These are phyloP conservation scores for Drosophila kepulauana DNA, from an alignment of 1,140 invertebrate species.

Conservation along the genomic window DNA sequence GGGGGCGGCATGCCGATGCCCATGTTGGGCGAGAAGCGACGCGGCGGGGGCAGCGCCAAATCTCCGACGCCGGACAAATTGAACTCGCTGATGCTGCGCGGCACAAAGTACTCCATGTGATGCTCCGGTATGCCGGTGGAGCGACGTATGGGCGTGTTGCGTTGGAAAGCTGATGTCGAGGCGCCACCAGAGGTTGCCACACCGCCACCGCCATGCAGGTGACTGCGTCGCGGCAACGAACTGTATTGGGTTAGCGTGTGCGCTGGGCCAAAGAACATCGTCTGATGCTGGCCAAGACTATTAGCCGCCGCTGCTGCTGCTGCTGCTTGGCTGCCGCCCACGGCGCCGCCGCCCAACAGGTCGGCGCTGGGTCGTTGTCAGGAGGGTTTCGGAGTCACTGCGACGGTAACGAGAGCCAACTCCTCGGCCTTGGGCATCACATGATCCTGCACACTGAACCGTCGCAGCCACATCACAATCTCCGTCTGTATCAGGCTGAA, in stretches of 20 bases:
- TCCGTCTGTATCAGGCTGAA: slow-evolving; percentile 98
- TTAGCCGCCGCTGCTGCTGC: slow-evolving; percentile 26
- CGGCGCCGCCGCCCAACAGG: slow-evolving; percentile 16
- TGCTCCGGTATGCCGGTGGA: slow-evolving; percentile 88
- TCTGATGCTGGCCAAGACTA: slow-evolving; percentile 77
- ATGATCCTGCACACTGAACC: slow-evolving; percentile 85
- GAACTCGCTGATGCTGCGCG: slow-evolving; percentile 92
- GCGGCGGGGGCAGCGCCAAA: slow-evolving; percentile 85
- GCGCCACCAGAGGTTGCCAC: neutral
- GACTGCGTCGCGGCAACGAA: slow-evolving; percentile 77
- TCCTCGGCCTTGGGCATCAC: slow-evolving; percentile 80
- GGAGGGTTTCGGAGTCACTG: slow-evolving; percentile 83
- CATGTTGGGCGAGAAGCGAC: slow-evolving; percentile 79
- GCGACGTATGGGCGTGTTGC: slow-evolving; percentile 88
- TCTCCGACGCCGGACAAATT: slow-evolving; percentile 89
- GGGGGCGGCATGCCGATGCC: slow-evolving; percentile 44
- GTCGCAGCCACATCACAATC: slow-evolving; percentile 89
- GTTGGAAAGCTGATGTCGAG: slow-evolving; percentile 86
- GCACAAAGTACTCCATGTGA: slow-evolving; percentile 92
- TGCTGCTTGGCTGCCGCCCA: slow-evolving; percentile 52
- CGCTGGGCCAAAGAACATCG: slow-evolving; percentile 82
- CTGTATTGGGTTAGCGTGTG: slow-evolving; percentile 78
- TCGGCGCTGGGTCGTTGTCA: slow-evolving; percentile 84
- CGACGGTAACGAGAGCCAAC: slow-evolving; percentile 77
- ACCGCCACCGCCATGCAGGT: slow-evolving; percentile 39